A percentile compares a stretch with the other conserved stretches of the same genome.
phyloP scores from a whole-genome alignment of 2,888 invertebrate species.

The Adelphocoris suturalis region DNA sequence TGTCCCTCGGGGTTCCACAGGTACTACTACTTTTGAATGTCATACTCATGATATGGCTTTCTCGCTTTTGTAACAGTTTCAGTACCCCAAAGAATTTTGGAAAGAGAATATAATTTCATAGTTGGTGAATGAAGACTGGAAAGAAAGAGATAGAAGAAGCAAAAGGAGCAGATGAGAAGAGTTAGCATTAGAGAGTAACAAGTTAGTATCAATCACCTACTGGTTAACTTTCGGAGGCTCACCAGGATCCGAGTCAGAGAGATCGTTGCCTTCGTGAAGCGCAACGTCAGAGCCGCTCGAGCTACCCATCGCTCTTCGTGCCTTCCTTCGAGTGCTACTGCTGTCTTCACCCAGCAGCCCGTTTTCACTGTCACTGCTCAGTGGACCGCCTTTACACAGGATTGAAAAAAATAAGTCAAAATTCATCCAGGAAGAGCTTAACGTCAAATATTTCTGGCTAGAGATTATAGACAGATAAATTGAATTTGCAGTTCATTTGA shows the following conservation, averaged over 20 bases:
- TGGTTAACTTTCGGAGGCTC: constrained; percentile 72
- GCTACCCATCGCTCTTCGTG: constrained; percentile 80
- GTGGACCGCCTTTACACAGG: constrained; percentile 58
- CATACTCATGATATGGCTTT: too few relatives aligned
- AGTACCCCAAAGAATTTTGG: neutral
- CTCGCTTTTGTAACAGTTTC: neutral
- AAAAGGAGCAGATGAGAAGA: neutral
- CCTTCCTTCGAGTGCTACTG: constrained; percentile 71
- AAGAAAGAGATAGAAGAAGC: constrained; percentile 17
- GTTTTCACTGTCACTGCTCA: constrained; percentile 75
- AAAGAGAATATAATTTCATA: neutral
- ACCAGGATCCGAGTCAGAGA: constrained; percentile 75
- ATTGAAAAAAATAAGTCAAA: neutral
- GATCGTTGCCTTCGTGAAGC: constrained; percentile 83
- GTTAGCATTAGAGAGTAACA: constrained; percentile 46
- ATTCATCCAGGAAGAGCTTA: too few relatives aligned
- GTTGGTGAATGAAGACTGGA: neutral
- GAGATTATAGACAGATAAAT: too few relatives aligned
- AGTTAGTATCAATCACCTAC: constrained; percentile 71
- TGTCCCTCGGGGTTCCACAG: too few relatives aligned
- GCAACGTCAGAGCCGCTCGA: constrained; percentile 84
- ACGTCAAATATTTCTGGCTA: too few relatives aligned
- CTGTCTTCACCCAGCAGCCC: constrained; percentile 73
- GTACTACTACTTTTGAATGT: too few relatives aligned
- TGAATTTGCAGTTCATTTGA: too few relatives aligned